Evolutionary conservation across 2,113 vertebrate species (phyloP), one percentile per base, ranked within the genome.

Genomic region (rabbit (Oryctolagus cuniculus)): DNA sequence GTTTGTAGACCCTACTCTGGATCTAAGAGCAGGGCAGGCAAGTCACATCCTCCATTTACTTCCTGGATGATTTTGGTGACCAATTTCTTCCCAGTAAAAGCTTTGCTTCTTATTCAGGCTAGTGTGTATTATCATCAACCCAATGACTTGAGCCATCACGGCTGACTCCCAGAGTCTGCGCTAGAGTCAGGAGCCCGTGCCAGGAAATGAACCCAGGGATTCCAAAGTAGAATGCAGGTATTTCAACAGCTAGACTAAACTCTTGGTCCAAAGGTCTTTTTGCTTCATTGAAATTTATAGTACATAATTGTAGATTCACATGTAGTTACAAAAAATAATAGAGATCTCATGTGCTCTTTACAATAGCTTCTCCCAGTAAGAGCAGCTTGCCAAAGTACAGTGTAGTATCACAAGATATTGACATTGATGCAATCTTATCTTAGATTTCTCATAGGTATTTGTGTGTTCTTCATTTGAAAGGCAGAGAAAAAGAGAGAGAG

Each of bases 61-160:
- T 31, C 7, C 89, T 13, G 21, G 22, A 49, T 1, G 4, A 90
- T 69, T 44, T 78, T 73, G 75, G 36, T 64, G 27, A 19, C 91
- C 93, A 64, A 64, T 1, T 11, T 95, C 93, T 96, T 91, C 34
- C 34, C 85, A 89, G 34, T 79, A 67, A 90, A 95, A 53, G 15
- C 9, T 77, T 2, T 27, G 38, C 24, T 11, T 55, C 1, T 67
- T 89, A 22, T 27, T 9, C 72, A 66, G 12, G 29, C 13, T 55
- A n/a, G 55, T 58, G 55, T 58, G 55, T 58, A 6, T 58, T 16
- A 58, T 58, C 55, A 16, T 58, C 55, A 58, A 58, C 55, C 55
- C 55, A 58, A 58, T 58, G 11, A 58, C 55, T 58, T 58, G 55
- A 58, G 15, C 19, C 55, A 58, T 15, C 55, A 58, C 13, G 15